Base-by-base conservation (phyloP, 2,888 invertebrate species). In the Anticlea derivata region DNA sequence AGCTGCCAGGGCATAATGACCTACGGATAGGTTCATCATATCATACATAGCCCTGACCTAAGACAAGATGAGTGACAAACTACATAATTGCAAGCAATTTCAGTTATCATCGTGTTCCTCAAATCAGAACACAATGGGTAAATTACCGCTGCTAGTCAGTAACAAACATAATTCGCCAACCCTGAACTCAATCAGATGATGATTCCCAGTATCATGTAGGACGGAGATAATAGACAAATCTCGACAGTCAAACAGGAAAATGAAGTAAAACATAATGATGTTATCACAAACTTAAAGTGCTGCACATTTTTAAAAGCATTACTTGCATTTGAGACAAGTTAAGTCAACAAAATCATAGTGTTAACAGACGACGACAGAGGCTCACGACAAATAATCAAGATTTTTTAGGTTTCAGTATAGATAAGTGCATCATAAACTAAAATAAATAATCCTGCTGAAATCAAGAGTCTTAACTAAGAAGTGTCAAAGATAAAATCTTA, bases 31-130 rank as follows among this genome's bases (percentile, higher is more conserved):
- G n/a, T 13, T 24, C 13, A 17, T 30, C 24, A 26, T 20, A 31
- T 23, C 11, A 23, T 31, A n/a, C 34, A 6, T n/a, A 27, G 27
- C 47, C 47, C 33, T 48, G 47, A 40, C 47, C 47, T 40, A 22
- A 46, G 39, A 26, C 33, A 47, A 48, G 33, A 10, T 48, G 29
- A 43, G 40, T 37, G 44, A 50, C 50, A 44, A 45, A 37, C 33
- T 34, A 39, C 43, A 22, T 48, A 48, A 46, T 46, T 20, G 24
- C 48, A 40, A 10, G 29, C 23, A 37, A 49, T 49, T 37, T 23
- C 5, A 34, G 34, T 39, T 20, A 41, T 40, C 22, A 41, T 49
- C 31, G 26, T 37, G 34, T 43, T 24, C 29, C 34, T 44, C 33
- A 26, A 38, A 34, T 39, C 50, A 27, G 31, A 44, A 39, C 34